Conservation (phyloP, 2,888 invertebrate genomes). For the Drosophila hamatofila region DNA sequence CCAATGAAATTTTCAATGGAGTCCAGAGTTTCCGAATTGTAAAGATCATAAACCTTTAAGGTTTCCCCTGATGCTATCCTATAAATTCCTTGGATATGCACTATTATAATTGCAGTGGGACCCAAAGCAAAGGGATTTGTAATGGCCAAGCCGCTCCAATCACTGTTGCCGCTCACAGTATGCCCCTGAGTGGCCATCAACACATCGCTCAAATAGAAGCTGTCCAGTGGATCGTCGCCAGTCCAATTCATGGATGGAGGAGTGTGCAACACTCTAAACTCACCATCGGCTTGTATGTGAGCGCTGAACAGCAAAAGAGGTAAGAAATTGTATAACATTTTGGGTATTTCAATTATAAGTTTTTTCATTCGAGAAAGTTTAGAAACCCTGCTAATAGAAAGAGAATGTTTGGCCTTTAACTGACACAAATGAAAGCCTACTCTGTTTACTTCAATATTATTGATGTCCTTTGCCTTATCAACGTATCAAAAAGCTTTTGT, state of each 20-base stretch:
- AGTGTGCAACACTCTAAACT: constrained; percentile 89
- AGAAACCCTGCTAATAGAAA: neutral
- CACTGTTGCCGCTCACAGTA: constrained; percentile 88
- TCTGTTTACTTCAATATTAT: constrained; percentile 3
- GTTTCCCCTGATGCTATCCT: constrained; percentile 62
- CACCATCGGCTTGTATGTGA: constrained; percentile 81
- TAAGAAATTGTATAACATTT: constrained; percentile 73
- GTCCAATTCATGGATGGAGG: constrained; percentile 89
- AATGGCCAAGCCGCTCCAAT: constrained; percentile 90
- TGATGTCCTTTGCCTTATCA: constrained; percentile 17
- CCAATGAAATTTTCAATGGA: constrained; percentile 86
- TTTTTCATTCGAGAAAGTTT: neutral
- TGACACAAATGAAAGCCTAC: constrained; percentile 9
- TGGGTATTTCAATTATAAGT: neutral
- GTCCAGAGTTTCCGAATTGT: constrained; percentile 58
- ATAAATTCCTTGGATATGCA: constrained; percentile 89
- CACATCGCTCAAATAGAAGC: constrained; percentile 89
- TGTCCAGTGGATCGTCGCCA: constrained; percentile 87
- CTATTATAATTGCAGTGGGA: constrained; percentile 88
- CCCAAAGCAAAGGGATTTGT: constrained; percentile 90
- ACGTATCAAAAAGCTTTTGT: constrained; percentile 8
- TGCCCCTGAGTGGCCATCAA: constrained; percentile 89
- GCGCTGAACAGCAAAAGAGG: constrained; percentile 66
- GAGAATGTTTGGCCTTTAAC: neutral
- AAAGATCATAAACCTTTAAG: constrained; percentile 61